Evolutionary conservation across 2,797 vertebrate genomes (phyloP).

Genomic region (Diplodus sargus): DNA sequence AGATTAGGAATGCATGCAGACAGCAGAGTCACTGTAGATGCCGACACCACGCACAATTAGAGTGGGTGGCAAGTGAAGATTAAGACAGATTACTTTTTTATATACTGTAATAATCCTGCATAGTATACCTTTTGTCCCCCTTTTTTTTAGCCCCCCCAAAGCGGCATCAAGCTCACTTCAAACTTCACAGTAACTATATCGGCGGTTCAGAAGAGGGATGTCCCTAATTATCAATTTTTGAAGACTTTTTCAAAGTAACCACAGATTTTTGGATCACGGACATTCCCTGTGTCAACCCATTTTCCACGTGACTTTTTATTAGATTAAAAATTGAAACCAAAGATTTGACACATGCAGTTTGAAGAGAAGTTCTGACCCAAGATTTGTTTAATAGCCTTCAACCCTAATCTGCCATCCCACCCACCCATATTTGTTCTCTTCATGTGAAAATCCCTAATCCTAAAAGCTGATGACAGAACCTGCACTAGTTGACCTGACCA

Average conservation of each 20-base stretch:
- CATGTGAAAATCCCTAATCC: not conserved
- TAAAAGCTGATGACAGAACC: not conserved
- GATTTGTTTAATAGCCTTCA: slow-evolving; percentile 1
- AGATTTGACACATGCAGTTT: not conserved
- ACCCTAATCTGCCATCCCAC: not conserved
- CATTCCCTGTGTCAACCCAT: not conserved
- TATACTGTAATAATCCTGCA: too few species aligned
- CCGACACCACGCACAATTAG: too few species aligned
- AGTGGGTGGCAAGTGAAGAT: too few species aligned
- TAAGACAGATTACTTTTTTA: too few species aligned
- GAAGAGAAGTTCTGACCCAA: not conserved
- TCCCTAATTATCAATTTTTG: not conserved
- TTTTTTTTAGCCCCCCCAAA: too few species aligned
- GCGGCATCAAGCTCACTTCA: too few species aligned
- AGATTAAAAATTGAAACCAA: not conserved
- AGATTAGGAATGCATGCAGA: too few species aligned
- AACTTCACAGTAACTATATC: too few species aligned
- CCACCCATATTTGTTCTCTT: not conserved
- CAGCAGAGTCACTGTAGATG: too few species aligned
- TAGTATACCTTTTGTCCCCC: too few species aligned
- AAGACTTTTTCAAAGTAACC: not conserved
- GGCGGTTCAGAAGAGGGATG: not conserved
- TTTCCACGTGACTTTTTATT: not conserved
- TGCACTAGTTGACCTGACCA: slow-evolving; percentile 8
- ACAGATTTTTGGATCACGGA: not conserved